Evolutionary conservation across 2,113 vertebrate genomes (phyloP).

Genomic region (Notechis scutatus): DNA sequence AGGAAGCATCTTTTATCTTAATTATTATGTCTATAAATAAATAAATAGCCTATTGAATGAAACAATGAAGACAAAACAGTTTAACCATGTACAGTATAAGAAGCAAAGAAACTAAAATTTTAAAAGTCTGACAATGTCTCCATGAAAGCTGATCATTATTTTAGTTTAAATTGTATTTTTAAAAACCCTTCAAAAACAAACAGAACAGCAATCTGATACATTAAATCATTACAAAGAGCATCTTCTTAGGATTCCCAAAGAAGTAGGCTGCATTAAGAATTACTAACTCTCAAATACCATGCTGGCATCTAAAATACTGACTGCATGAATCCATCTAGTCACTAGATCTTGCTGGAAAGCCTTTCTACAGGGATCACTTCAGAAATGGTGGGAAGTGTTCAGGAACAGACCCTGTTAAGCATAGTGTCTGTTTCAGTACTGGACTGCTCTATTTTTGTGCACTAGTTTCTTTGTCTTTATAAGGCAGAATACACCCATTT

Average conservation of each 20-base stretch:
- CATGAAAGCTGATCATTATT: not conserved
- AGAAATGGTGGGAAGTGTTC: not conserved
- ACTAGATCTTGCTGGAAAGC: not conserved
- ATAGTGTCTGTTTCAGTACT: not conserved
- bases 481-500: not conserved
- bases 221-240: not conserved
- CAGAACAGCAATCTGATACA: not conserved
- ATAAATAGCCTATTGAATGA: not conserved
- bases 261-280: not conserved
- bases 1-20: not conserved
- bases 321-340: not conserved
- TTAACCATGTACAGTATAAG: not conserved
- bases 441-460: not conserved
- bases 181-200: not conserved
- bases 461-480: not conserved
- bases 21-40: not conserved
- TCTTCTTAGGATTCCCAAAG: not conserved
- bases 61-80: not conserved
- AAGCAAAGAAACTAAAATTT: not conserved
- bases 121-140: not conserved
- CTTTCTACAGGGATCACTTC: not conserved
- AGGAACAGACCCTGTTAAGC: not conserved
- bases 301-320: not conserved
- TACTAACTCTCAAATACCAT: not conserved
- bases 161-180: not conserved